phyloP scores from a whole-genome alignment of 2,797 vertebrate genomes.

The Lepus oiostolus region DNA sequence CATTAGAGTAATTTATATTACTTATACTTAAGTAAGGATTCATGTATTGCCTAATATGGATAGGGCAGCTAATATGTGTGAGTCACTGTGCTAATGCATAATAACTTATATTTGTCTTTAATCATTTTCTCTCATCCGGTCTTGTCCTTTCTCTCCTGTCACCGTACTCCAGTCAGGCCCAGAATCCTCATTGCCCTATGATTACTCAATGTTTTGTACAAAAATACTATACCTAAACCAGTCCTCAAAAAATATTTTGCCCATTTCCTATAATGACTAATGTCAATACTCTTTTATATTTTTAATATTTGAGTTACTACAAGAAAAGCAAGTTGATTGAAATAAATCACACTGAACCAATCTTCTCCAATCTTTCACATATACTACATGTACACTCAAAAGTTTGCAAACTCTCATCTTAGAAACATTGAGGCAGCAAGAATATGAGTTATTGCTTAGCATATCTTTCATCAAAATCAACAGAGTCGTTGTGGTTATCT shows the following conservation, averaged over 20 bases:
- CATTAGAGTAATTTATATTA: neutral
- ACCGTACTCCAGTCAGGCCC: neutral
- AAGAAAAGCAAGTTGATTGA: constrained; percentile 3
- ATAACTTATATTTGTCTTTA: constrained; percentile 28
- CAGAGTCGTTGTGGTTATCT: neutral
- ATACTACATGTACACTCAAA: neutral
- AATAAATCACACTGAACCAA: neutral
- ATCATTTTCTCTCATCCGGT: constrained; percentile 8
- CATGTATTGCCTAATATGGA: neutral
- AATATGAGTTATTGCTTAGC: neutral
- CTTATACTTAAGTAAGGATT: neutral
- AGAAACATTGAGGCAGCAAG: neutral
- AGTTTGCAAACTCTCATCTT: neutral
- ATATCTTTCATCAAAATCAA: neutral
- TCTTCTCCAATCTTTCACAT: constrained; percentile 32
- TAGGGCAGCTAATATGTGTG: neutral
- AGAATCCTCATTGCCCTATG: neutral
- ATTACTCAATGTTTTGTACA: constrained; percentile 20
- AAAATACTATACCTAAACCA: neutral
- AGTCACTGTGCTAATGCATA: neutral
- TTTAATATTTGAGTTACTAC: constrained; percentile 7
- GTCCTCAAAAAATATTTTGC: neutral
- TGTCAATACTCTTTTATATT: constrained; percentile 37
- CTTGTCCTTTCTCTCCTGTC: neutral
- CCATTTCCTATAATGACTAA: constrained; percentile 16